phyloP scores from a whole-genome alignment of 2,113 vertebrate species.

The Rana temporaria region DNA sequence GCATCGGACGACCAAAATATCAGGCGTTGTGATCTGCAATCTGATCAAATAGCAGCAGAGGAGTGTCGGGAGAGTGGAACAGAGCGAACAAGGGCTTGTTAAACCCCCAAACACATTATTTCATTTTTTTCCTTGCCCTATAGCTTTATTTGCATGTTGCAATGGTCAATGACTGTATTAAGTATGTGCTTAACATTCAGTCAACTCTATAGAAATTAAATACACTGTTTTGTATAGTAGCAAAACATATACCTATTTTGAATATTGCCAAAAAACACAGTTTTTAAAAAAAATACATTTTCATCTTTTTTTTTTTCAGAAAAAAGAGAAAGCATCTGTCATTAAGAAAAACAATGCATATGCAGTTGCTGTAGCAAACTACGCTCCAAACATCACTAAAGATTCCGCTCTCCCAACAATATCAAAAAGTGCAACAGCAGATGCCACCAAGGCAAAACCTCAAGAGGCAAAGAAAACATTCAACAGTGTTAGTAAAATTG shows the following conservation, averaged over 20 bases:
- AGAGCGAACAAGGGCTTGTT: no score
- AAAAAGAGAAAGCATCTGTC: constrained; percentile 93
- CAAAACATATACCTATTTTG: constrained; percentile 14
- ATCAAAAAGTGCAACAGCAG: constrained; percentile 86
- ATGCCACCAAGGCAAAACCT: constrained; percentile 85
- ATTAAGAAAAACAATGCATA: constrained; percentile 98
- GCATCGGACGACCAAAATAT: no score
- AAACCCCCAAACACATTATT: no score
- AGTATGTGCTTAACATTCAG: no score
- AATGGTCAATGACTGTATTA: no score
- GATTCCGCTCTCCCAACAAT: constrained; percentile 93
- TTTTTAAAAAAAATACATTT: constrained; percentile 61
- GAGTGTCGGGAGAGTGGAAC: no score
- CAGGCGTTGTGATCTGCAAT: no score
- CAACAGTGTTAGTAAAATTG: constrained; percentile 99
- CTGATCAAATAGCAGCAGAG: no score
- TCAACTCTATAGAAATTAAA: no score
- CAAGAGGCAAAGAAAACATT: constrained; percentile 96
- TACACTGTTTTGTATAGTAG: not conserved
- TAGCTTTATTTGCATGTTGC: no score
- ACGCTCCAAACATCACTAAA: constrained; percentile 94
- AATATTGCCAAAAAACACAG: not conserved
- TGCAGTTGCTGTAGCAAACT: constrained; percentile 96
- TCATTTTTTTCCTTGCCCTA: no score
- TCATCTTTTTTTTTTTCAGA: constrained; percentile 84